Conservation (phyloP, 2,113 vertebrate species). For the Dissostichus mawsoni region DNA sequence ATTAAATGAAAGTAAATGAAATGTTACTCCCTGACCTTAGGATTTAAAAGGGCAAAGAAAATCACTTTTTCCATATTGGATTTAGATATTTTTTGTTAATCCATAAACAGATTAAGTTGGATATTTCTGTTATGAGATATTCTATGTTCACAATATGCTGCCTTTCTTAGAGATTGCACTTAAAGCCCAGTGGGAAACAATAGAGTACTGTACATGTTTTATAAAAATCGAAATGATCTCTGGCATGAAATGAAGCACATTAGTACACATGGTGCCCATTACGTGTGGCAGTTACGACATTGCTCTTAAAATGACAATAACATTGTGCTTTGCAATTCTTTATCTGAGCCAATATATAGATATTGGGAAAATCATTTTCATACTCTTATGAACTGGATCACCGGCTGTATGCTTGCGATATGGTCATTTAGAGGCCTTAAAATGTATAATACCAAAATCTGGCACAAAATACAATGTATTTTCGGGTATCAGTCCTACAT, state of each 20-base stretch:
- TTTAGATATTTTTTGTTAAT: conserved; percentile 27
- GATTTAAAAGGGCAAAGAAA: conserved; percentile 32
- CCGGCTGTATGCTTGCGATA: background rate
- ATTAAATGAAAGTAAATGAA: too few species aligned
- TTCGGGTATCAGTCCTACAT: background rate
- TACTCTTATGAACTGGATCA: background rate
- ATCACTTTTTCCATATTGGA: conserved; percentile 11
- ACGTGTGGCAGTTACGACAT: background rate
- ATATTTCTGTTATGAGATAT: conserved; percentile 34
- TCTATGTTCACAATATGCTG: conserved; percentile 5
- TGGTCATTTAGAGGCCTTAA: background rate
- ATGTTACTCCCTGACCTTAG: conserved; percentile 24
- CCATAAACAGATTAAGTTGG: conserved; percentile 38
- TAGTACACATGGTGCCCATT: conserved; percentile 29
- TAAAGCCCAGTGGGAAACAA: conserved; percentile 8
- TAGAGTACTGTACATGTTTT: conserved; percentile 1
- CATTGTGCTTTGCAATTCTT: too few species aligned
- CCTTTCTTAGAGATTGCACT: background rate
- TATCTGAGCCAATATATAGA: too few species aligned
- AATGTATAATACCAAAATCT: background rate
- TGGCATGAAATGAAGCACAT: conserved; percentile 27
- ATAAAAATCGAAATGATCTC: conserved; percentile 36
- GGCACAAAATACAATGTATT: background rate
- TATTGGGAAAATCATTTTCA: too few species aligned
- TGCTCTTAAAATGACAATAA: too few species aligned